Evolutionary conservation across 2,113 vertebrate species (phyloP).

Genomic region (Corythaeola cristata): DNA sequence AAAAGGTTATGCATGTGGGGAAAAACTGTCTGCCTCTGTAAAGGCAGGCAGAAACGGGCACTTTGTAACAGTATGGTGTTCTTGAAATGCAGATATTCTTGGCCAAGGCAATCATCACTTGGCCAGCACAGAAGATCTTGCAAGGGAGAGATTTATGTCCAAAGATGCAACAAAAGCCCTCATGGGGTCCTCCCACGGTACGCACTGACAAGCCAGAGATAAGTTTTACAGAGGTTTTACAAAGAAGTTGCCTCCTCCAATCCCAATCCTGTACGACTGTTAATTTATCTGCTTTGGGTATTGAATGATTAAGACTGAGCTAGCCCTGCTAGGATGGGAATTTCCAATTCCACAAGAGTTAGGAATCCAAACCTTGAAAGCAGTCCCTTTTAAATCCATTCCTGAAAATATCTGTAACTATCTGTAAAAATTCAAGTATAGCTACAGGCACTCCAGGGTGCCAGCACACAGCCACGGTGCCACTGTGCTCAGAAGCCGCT

Average conservation of each 20-base stretch:
- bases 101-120: not conserved
- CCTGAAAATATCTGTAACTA: not conserved
- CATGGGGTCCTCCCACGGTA: not conserved
- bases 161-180: not conserved
- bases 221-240: not conserved
- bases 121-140: not conserved
- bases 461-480: not conserved
- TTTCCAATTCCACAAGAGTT: not conserved
- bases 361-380: not conserved
- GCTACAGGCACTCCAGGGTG: not conserved
- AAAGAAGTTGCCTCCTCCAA: not conserved
- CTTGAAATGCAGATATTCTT: not conserved
- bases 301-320: not conserved
- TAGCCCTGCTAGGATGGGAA: not conserved
- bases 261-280: not conserved
- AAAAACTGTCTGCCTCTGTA: not conserved
- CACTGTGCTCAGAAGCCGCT: not conserved
- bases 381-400: not conserved
- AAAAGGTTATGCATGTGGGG: not conserved
- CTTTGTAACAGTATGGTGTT: not conserved
- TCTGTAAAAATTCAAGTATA: not conserved
- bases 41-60: not conserved
- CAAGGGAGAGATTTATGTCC: not conserved
- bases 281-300: not conserved
- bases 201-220: not conserved